These are phyloP conservation scores for Dufourea novaeangliae DNA, from an alignment of 1,140 invertebrate species.

Conservation along the genomic window DNA sequence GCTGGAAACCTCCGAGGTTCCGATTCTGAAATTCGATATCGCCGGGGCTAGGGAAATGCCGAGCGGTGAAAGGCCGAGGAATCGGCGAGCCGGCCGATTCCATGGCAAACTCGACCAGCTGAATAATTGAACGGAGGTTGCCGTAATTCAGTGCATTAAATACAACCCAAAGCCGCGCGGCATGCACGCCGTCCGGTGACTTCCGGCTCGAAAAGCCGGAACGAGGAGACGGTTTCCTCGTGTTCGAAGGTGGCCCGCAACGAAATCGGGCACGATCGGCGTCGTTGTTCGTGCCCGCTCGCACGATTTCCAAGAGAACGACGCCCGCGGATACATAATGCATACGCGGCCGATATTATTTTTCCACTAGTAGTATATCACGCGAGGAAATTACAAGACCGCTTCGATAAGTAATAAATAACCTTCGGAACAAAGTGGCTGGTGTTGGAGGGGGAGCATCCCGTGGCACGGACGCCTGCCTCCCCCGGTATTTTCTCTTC, in stretches of 20 bases:
- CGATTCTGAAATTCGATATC: not conserved
- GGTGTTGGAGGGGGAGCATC: conserved; percentile 25
- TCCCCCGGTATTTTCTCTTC: conserved; percentile 13
- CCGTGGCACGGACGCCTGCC: conserved; percentile 41
- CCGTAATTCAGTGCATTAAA: conserved; percentile 60
- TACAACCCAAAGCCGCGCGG: conserved; percentile 38
- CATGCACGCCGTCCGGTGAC: conserved; percentile 52
- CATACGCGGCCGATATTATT: conserved; percentile 72
- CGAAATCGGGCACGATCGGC: conserved; percentile 44
- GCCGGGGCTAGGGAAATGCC: not conserved
- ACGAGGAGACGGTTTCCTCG: conserved; percentile 25
- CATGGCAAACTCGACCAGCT: conserved; percentile 46
- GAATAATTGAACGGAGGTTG: conserved; percentile 65
- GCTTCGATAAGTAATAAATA: conserved; percentile 78
- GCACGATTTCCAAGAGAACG: conserved; percentile 24
- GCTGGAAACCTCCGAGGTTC: too few species aligned
- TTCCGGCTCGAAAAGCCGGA: conserved; percentile 36
- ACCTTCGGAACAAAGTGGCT: conserved; percentile 58
- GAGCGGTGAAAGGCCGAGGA: not conserved
- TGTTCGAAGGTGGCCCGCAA: conserved; percentile 8
- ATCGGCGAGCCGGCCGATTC: not conserved
- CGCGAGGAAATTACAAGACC: conserved; percentile 72
- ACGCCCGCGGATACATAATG: conserved; percentile 67
- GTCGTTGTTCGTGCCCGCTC: not conserved
- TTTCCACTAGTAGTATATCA: conserved; percentile 71